Conservation (phyloP, 2,888 invertebrate genomes). For the Luperina nickerlii region DNA sequence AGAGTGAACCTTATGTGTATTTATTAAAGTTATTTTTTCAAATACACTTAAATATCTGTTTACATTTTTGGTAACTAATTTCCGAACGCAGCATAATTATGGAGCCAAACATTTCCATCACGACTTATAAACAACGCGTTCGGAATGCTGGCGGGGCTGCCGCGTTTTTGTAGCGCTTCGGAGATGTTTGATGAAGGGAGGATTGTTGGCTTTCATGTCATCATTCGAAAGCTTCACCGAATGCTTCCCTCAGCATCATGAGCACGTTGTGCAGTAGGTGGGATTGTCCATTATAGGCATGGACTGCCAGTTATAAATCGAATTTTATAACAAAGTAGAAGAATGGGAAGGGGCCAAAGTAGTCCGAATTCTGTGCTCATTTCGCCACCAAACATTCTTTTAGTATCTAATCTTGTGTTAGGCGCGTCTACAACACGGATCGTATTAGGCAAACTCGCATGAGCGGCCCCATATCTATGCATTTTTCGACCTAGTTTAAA, state of each 20-base stretch:
- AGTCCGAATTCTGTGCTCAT: conserved; percentile 3
- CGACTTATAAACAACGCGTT: not conserved
- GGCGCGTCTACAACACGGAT: conserved; percentile 15
- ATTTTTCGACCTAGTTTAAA: conserved; percentile 50
- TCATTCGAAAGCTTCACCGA: too few relatives aligned
- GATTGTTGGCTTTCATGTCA: not conserved
- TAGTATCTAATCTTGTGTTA: conserved; percentile 38
- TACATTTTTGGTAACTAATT: too few relatives aligned
- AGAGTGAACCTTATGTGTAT: too few relatives aligned
- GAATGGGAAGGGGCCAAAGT: not conserved
- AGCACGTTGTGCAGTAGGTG: too few relatives aligned
- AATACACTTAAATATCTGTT: too few relatives aligned
- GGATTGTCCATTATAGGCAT: not conserved
- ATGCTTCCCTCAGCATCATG: not conserved
- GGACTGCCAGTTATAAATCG: not conserved
- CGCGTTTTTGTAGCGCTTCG: not conserved
- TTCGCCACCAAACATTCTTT: conserved; percentile 26
- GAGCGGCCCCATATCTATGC: conserved; percentile 29
- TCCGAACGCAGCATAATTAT: not conserved
- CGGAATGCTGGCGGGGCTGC: not conserved
- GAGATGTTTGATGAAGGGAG: not conserved
- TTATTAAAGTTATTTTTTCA: too few relatives aligned
- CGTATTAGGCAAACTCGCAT: not conserved
- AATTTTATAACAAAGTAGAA: not conserved
- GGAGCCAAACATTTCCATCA: not conserved